phyloP scores from a whole-genome alignment of 2,888 invertebrate genomes.

The Portevinia maculata region DNA sequence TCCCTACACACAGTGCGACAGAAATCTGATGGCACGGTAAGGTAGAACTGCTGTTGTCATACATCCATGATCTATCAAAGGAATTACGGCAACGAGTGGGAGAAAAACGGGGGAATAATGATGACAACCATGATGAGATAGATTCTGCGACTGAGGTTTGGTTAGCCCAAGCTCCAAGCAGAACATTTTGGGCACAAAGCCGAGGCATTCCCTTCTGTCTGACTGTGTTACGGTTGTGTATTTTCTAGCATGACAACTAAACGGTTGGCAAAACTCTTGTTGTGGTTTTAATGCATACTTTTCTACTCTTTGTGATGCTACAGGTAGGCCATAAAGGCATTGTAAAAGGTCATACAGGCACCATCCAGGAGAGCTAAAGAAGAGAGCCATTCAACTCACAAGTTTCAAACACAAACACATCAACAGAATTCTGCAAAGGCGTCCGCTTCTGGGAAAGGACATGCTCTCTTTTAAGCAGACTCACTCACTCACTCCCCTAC shows the following conservation, averaged over 20 bases:
- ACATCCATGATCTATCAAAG: slow-evolving; percentile 26
- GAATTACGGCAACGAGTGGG: neutral
- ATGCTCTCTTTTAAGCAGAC: neutral
- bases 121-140: slow-evolving; percentile 28
- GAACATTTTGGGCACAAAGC: slow-evolving; percentile 4
- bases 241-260: neutral
- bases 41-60: slow-evolving; percentile 3
- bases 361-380: slow-evolving; percentile 21
- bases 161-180: neutral
- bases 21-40: neutral
- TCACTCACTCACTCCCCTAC: neutral
- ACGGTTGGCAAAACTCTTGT: slow-evolving; percentile 1
- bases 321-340: slow-evolving; percentile 28
- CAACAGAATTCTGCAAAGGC: neutral
- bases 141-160: neutral
- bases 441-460: neutral
- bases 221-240: slow-evolving; percentile 12
- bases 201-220: slow-evolving; percentile 15
- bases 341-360: slow-evolving; percentile 17
- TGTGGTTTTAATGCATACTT: slow-evolving; percentile 13
- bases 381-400: neutral
- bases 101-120: slow-evolving; percentile 22
- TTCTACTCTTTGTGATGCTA: slow-evolving; percentile 32
- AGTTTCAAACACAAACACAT: neutral
- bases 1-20: slow-evolving; percentile 22